Percentiles rank a stretch among this genome's conserved stretches.
Conservation (phyloP, 2,113 vertebrate genomes). For the Plecotus auritus region DNA sequence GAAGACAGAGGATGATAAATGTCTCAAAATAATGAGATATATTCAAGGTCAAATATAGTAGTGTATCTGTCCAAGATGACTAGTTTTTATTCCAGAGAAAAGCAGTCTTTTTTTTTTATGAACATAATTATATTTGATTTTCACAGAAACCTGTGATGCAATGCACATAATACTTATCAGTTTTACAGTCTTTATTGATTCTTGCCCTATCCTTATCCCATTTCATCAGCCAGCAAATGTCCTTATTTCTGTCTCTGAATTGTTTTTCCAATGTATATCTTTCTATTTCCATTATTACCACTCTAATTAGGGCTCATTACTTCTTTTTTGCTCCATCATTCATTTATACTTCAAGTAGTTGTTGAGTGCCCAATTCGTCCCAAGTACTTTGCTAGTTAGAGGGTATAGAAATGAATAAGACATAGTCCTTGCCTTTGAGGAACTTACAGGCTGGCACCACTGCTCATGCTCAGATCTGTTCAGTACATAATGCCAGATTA, state of each 20-base stretch:
- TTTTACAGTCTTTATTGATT: conserved; percentile 53
- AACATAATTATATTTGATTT: conserved; percentile 30
- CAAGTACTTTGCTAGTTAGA: neutral
- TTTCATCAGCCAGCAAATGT: conserved; percentile 28
- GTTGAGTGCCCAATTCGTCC: neutral
- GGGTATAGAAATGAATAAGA: conserved; percentile 7
- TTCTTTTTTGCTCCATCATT: conserved; percentile 6
- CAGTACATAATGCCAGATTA: neutral
- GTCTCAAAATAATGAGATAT: conserved; percentile 7
- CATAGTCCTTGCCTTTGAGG: neutral
- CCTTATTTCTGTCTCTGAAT: neutral
- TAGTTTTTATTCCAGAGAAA: conserved; percentile 43
- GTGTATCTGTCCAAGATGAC: neutral
- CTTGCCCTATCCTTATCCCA: neutral
- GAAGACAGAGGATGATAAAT: conserved; percentile 20
- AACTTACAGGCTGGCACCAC: neutral
- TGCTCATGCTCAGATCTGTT: neutral
- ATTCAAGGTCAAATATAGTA: neutral
- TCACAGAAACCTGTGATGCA: neutral
- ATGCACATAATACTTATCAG: neutral
- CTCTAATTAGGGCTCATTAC: conserved; percentile 14
- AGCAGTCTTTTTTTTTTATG: neutral
- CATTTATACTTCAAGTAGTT: neutral
- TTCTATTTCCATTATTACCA: neutral
- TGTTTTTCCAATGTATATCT: conserved; percentile 27